These are phyloP conservation scores for Drosophila melanosoma DNA, from an alignment of 2,888 invertebrate species.

Conservation along the genomic window DNA sequence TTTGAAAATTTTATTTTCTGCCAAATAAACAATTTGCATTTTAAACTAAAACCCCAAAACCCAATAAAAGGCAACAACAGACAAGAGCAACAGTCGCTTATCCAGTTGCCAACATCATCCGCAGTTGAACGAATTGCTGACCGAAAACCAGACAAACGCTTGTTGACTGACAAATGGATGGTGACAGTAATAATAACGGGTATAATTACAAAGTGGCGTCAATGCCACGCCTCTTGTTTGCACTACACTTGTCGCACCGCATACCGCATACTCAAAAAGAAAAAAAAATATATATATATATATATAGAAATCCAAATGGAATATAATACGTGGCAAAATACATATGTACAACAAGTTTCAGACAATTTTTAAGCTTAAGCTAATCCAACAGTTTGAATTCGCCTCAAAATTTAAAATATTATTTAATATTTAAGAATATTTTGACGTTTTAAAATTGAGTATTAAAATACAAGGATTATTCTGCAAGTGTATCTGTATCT, in stretches of 20 bases:
- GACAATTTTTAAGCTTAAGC: neutral
- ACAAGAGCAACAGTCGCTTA: slow-evolving; percentile 39
- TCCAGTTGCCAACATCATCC: slow-evolving; percentile 39
- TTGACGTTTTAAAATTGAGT: neutral
- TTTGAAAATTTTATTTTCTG: slow-evolving; percentile 34
- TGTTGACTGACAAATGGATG: slow-evolving; percentile 55
- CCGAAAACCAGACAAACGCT: slow-evolving; percentile 54
- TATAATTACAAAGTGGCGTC: slow-evolving; percentile 62
- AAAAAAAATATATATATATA: neutral
- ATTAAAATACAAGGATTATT: neutral
- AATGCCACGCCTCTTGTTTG: slow-evolving; percentile 51
- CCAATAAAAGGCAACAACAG: slow-evolving; percentile 28
- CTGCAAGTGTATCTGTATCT: slow-evolving; percentile 22
- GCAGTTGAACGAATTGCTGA: slow-evolving; percentile 67
- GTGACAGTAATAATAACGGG: slow-evolving; percentile 47
- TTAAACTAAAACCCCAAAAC: slow-evolving; percentile 54
- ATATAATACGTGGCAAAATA: neutral
- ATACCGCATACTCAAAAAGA: neutral
- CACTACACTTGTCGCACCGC: slow-evolving; percentile 47
- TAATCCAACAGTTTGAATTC: neutral
- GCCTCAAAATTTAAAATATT: neutral
- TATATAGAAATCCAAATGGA: neutral
- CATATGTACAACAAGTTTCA: neutral
- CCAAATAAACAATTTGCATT: slow-evolving; percentile 77
- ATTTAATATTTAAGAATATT: neutral